Percentiles rank a stretch among this genome's conserved stretches.
phyloP scores from a whole-genome alignment of 2,113 vertebrate species.

The Myrmecobius fasciatus region DNA sequence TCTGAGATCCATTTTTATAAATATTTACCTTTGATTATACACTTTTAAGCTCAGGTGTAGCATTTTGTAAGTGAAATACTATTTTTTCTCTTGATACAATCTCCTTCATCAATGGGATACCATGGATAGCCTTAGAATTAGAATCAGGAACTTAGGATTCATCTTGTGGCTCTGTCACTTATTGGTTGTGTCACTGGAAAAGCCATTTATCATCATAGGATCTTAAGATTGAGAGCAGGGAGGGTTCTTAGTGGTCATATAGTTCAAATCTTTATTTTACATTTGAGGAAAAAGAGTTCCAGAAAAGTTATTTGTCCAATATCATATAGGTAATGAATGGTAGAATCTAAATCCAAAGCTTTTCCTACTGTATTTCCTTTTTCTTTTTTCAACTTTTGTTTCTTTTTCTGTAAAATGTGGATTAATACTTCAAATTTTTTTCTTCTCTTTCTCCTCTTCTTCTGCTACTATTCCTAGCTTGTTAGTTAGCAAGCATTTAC shows the following conservation, averaged over 20 bases:
- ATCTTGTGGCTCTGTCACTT: not conserved
- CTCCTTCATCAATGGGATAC: not conserved
- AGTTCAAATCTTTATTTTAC: not conserved
- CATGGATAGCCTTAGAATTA: not conserved
- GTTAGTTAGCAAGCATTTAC: not conserved
- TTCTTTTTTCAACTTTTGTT: not conserved
- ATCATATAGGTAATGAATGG: not conserved
- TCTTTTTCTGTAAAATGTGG: not conserved
- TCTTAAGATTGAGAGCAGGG: not conserved
- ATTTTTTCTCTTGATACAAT: slow-evolving; percentile 53
- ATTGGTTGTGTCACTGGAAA: not conserved
- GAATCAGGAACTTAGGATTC: not conserved
- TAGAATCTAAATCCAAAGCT: not conserved
- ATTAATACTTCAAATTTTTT: not conserved
- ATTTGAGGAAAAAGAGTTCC: not conserved
- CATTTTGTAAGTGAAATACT: slow-evolving; percentile 75
- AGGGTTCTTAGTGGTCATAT: not conserved
- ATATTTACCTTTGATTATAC: slow-evolving; percentile 54
- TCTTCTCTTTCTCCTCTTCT: not conserved
- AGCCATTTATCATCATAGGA: not conserved
- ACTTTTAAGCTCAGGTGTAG: slow-evolving; percentile 38
- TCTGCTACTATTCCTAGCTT: too few relatives aligned
- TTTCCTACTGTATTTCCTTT: not conserved
- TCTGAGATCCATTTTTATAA: slow-evolving; percentile 63
- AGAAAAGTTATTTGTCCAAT: not conserved